A percentile compares a stretch with the other conserved stretches of the same genome.
Evolutionary conservation across 2,797 vertebrate species (phyloP).

Genomic region (Hipposideros larvatus): DNA sequence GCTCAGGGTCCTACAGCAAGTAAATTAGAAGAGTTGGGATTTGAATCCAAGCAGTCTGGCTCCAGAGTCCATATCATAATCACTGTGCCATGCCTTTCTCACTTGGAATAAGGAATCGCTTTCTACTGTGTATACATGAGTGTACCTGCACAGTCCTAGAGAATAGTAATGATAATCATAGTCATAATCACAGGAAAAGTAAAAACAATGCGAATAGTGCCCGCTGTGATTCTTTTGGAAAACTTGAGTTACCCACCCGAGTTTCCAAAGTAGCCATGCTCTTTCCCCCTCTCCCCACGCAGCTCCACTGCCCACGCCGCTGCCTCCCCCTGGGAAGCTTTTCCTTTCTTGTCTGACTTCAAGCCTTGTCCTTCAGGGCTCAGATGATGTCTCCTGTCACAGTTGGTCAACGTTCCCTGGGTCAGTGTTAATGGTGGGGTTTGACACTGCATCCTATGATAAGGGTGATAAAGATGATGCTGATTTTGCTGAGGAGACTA

Average conservation of each 20-base stretch:
- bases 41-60: neutral
- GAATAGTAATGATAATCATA: neutral
- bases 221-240: neutral
- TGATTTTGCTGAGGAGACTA: neutral
- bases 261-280: neutral
- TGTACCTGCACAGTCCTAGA: neutral
- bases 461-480: neutral
- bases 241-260: neutral
- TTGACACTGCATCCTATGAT: neutral
- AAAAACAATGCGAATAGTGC: neutral
- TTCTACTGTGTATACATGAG: neutral
- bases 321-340: neutral
- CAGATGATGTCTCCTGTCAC: neutral
- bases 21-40: neutral
- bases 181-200: neutral
- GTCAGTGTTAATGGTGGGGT: neutral
- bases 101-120: neutral
- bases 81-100: neutral
- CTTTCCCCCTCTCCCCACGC: neutral
- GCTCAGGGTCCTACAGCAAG: neutral
- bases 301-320: rapidly evolving
- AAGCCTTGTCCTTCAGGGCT: neutral
- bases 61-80: neutral
- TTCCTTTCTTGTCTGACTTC: slow-evolving; percentile 33
- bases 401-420: neutral